phyloP scores from a whole-genome alignment of 35 echinoderm and acorn worm species.

The Patiria miniata region DNA sequence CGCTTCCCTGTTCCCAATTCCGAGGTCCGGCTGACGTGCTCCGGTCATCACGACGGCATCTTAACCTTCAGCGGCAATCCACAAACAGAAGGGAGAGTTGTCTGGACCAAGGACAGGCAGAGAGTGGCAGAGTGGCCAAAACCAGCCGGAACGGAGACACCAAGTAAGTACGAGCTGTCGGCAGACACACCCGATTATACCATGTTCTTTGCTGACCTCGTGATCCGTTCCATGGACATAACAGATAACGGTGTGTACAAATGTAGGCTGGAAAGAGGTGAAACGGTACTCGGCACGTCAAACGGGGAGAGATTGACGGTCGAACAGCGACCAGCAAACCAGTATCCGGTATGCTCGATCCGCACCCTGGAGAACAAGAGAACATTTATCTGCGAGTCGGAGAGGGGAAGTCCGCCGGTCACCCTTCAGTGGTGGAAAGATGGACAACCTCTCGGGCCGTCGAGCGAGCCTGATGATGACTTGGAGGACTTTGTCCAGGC shows the following conservation, averaged over 20 bases:
- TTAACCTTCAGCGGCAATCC: too few relatives aligned
- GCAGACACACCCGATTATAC: not conserved
- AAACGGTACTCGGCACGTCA: not conserved
- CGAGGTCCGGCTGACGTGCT: too few relatives aligned
- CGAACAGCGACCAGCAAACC: not conserved
- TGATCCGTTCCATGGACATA: not conserved
- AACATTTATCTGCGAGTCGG: not conserved
- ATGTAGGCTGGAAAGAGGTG: not conserved
- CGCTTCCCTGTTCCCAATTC: too few relatives aligned
- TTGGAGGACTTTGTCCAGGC: not conserved
- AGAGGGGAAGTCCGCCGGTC: conserved; percentile 16
- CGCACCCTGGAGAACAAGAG: not conserved
- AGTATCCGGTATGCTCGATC: not conserved
- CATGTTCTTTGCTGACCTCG: not conserved
- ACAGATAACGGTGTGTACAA: not conserved
- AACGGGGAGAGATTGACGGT: not conserved
- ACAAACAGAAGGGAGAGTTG: not conserved
- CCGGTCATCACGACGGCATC: too few relatives aligned
- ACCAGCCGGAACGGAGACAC: not conserved
- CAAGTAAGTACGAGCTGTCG: not conserved
- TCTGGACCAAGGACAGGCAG: not conserved
- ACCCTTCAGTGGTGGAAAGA: not conserved
- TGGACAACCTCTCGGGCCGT: not conserved
- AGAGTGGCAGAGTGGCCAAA: not conserved
- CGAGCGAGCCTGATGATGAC: not conserved